Conservation (phyloP, 2,888 invertebrate genomes). For the Phyto melanocephala region DNA sequence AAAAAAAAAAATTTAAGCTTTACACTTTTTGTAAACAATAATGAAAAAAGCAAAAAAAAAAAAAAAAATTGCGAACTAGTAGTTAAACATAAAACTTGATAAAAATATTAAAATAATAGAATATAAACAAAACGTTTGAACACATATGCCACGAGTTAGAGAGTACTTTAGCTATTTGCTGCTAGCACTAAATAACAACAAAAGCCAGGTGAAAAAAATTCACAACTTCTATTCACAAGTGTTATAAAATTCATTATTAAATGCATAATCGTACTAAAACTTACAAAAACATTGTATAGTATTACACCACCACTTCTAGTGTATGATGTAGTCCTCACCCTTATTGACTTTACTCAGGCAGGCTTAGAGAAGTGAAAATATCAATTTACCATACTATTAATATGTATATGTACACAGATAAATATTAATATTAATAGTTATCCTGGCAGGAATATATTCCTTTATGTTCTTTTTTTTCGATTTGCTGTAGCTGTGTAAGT, state of each 20-base stretch:
- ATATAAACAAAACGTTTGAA: slow-evolving; percentile 10
- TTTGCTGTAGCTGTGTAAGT: background rate
- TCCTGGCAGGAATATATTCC: background rate
- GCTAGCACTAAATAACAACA: background rate
- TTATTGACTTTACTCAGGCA: background rate
- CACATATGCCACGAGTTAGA: slow-evolving; percentile 18
- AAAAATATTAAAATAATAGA: slow-evolving; percentile 15
- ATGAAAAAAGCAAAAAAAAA: slow-evolving; percentile 10
- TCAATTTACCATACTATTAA: slow-evolving; percentile 34
- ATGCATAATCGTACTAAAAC: slow-evolving; percentile 20
- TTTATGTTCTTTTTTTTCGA: background rate
- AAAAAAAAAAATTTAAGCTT: background rate
- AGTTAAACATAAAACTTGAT: slow-evolving; percentile 55
- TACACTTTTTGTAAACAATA: slow-evolving; percentile 20
- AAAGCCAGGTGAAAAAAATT: slow-evolving; percentile 10
- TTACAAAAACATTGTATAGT: background rate
- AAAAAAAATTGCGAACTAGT: slow-evolving; percentile 45
- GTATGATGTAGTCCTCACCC: background rate
- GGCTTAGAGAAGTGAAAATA: background rate
- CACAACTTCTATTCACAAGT: slow-evolving; percentile 28
- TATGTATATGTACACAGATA: background rate
- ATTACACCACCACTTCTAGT: background rate
- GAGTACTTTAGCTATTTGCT: background rate
- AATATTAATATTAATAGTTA: background rate
- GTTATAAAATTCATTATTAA: slow-evolving; percentile 37